A percentile compares a stretch with the other conserved stretches of the same genome.
phyloP scores from a whole-genome alignment of 2,113 vertebrate species.

The Garra rufa region DNA sequence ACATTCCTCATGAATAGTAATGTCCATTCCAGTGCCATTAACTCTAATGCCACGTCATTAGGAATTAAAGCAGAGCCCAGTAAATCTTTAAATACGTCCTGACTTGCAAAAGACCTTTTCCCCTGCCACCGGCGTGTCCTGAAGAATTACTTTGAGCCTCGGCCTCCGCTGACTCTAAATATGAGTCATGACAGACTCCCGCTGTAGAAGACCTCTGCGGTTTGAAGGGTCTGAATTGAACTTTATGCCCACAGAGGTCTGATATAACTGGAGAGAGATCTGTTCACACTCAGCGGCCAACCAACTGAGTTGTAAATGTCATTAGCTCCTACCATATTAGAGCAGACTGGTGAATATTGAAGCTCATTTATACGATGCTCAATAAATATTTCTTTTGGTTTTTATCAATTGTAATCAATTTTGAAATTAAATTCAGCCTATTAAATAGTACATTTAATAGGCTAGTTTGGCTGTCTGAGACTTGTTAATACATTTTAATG shows the following conservation, averaged over 20 bases:
- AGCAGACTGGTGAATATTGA: not conserved
- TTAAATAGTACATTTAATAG: not conserved
- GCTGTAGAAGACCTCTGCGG: not conserved
- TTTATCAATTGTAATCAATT: not conserved
- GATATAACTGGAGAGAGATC: not conserved
- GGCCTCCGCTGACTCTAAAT: not conserved
- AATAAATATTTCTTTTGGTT: not conserved
- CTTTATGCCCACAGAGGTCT: not conserved
- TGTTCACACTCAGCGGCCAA: not conserved
- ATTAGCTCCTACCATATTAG: not conserved
- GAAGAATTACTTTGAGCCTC: not conserved
- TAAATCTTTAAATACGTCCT: constrained; percentile 16
- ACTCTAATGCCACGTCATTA: not conserved
- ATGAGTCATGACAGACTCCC: not conserved
- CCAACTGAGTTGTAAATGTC: not conserved
- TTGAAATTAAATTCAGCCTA: not conserved
- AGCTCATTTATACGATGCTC: too few relatives aligned
- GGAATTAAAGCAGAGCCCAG: not conserved
- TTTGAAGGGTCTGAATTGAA: not conserved
- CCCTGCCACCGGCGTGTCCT: not conserved
- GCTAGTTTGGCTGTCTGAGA: not conserved
- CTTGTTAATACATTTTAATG: not conserved
- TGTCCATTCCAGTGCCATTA: not conserved
- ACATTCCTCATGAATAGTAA: not conserved
- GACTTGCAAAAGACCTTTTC: not conserved